Percentiles rank a stretch among this genome's conserved stretches.
phyloP scores from a whole-genome alignment of 2,113 vertebrate genomes.

The Podilymbus podiceps region DNA sequence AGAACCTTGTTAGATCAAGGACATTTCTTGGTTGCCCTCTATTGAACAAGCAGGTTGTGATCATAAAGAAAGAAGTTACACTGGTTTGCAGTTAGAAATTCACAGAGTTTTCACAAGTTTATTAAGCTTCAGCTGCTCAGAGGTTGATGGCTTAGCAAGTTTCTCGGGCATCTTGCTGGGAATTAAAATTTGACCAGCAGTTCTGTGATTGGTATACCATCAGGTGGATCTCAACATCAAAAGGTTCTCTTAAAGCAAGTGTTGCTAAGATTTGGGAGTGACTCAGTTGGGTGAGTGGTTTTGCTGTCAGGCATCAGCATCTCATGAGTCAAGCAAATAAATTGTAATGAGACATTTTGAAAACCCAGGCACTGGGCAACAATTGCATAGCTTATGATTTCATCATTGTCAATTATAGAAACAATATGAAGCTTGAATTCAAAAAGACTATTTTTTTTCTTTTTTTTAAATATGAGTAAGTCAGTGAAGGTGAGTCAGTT shows the following conservation, averaged over 20 bases:
- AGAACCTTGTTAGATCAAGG: not conserved
- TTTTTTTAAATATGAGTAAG: not conserved
- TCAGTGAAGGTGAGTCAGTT: not conserved
- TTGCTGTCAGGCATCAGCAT: not conserved
- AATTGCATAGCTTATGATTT: not conserved
- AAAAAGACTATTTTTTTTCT: not conserved
- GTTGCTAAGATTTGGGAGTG: not conserved
- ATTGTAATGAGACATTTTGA: not conserved
- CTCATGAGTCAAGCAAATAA: slow-evolving; percentile 28
- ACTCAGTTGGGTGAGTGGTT: not conserved
- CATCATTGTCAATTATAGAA: not conserved
- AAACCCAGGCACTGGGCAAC: not conserved
- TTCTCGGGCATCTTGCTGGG: not conserved
- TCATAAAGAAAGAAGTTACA: not conserved
- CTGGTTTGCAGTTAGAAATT: not conserved
- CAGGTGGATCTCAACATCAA: not conserved
- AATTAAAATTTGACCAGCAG: not conserved
- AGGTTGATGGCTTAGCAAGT: not conserved
- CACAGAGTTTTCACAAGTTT: not conserved
- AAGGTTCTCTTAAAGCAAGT: not conserved
- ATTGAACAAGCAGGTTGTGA: not conserved
- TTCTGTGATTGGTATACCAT: not conserved
- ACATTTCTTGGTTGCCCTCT: not conserved
- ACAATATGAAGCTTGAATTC: not conserved
- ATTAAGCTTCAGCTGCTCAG: not conserved